Evolutionary conservation across 2,113 vertebrate species (phyloP).

Genomic region (Grus americana): DNA sequence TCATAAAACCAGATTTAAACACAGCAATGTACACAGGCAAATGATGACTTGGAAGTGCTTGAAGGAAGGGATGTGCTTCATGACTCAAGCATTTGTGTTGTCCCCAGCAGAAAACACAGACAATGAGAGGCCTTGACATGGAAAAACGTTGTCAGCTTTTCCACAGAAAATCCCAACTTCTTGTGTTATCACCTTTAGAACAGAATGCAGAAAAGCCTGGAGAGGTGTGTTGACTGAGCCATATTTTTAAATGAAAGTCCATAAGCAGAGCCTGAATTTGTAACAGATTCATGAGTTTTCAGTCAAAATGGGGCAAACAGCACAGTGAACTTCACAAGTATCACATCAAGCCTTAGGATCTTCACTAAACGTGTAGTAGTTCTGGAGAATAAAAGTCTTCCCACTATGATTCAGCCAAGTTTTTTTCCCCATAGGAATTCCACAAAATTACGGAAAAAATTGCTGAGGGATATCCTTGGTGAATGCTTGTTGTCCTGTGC

Average conservation of each 20-base stretch:
- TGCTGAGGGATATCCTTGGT: background rate
- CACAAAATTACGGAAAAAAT: background rate
- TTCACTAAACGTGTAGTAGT: background rate
- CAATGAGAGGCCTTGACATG: background rate
- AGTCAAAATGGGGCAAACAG: background rate
- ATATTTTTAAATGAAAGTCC: background rate
- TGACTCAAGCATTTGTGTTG: background rate
- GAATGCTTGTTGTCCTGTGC: background rate
- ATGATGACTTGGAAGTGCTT: background rate
- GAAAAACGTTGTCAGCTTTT: slow-evolving; percentile 1
- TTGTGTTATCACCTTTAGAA: background rate
- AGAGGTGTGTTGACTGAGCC: background rate
- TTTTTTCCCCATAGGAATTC: background rate
- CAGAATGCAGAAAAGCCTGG: background rate
- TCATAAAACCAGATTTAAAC: slow-evolving; percentile 8
- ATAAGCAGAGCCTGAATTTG: background rate
- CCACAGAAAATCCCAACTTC: background rate
- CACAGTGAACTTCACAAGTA: background rate
- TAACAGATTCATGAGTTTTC: background rate
- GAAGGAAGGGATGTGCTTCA: slow-evolving; percentile 35
- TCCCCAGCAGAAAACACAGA: background rate
- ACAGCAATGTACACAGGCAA: background rate
- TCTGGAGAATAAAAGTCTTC: background rate
- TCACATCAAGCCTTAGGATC: background rate
- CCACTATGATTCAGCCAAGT: background rate